Evolutionary conservation across 2,797 vertebrate species (phyloP).

Genomic region (Parauchenoglanis punctatus): DNA sequence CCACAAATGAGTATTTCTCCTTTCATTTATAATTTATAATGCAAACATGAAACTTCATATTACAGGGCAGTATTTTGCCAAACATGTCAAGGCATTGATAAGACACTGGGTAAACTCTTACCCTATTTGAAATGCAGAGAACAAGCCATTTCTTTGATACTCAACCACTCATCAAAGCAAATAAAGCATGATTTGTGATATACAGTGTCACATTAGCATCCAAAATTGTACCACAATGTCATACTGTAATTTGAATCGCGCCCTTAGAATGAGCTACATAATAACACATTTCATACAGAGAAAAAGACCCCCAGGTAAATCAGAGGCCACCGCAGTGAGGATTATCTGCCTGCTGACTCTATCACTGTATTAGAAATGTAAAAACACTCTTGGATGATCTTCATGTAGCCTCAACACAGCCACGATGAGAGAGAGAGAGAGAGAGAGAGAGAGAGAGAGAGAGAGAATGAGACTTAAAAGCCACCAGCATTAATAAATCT

Average conservation of each 20-base stretch:
- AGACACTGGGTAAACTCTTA: not conserved
- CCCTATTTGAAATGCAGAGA: conserved; percentile 4
- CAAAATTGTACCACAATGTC: not conserved
- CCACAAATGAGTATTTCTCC: not conserved
- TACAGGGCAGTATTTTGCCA: conserved; percentile 20
- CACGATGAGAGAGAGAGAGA: conserved; percentile 6
- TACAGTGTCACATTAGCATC: conserved; percentile 36
- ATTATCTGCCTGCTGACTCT: conserved; percentile 3
- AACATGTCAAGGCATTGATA: conserved; percentile 7
- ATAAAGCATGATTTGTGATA: not conserved
- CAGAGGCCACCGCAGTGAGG: conserved; percentile 30
- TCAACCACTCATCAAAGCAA: not conserved
- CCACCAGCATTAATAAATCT: conserved; percentile 57
- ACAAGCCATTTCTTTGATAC: not conserved
- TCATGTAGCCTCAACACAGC: not conserved
- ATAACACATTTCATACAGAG: not conserved
- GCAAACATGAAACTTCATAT: conserved; percentile 7
- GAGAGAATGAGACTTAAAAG: not conserved
- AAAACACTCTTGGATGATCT: conserved; percentile 28
- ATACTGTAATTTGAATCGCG: not conserved
- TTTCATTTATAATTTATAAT: not conserved
- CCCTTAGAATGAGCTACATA: not conserved
- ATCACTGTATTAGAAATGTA: not conserved
- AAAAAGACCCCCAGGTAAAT: conserved; percentile 1
- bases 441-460: conserved; percentile 17